phyloP scores from a whole-genome alignment of 2,888 invertebrate genomes.

The Drosophila fungiperda region DNA sequence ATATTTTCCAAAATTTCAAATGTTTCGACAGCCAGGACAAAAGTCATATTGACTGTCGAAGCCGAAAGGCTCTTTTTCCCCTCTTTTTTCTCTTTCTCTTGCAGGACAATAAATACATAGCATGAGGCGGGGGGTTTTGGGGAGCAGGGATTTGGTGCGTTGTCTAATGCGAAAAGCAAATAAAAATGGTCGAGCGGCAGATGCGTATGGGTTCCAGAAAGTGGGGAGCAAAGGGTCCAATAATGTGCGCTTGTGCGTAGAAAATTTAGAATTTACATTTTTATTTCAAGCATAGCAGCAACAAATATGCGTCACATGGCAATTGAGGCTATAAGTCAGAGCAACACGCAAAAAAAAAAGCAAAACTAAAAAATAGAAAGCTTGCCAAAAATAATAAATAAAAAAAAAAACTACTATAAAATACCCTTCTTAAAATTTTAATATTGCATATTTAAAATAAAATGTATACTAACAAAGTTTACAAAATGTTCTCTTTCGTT shows the following conservation, averaged over 20 bases:
- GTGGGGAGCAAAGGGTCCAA: conserved; percentile 15
- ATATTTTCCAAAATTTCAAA: conserved; percentile 2
- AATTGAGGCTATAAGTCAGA: conserved; percentile 48
- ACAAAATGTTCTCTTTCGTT: too few relatives aligned
- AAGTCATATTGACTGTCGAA: conserved; percentile 29
- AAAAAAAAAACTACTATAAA: conserved; percentile 1
- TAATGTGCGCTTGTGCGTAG: conserved; percentile 72
- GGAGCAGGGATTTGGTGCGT: neutral
- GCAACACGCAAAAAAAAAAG: neutral
- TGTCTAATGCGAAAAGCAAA: conserved; percentile 70
- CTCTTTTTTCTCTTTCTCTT: neutral
- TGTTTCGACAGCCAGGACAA: conserved; percentile 13
- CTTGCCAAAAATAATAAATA: conserved; percentile 9
- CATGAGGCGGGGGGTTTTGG: neutral
- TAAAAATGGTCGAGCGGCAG: conserved; percentile 58
- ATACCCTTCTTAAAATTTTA: too few relatives aligned
- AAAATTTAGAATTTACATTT: conserved; percentile 73
- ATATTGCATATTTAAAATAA: too few relatives aligned
- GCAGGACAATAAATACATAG: conserved; percentile 25
- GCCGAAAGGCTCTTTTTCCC: neutral
- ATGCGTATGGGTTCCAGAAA: conserved; percentile 26
- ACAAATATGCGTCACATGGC: conserved; percentile 73
- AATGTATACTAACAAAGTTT: too few relatives aligned
- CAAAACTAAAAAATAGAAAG: conserved; percentile 1
- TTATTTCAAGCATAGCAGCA: conserved; percentile 57